Base-by-base conservation (phyloP, 2,797 vertebrate genomes). In the Lagocephalus sceleratus region DNA sequence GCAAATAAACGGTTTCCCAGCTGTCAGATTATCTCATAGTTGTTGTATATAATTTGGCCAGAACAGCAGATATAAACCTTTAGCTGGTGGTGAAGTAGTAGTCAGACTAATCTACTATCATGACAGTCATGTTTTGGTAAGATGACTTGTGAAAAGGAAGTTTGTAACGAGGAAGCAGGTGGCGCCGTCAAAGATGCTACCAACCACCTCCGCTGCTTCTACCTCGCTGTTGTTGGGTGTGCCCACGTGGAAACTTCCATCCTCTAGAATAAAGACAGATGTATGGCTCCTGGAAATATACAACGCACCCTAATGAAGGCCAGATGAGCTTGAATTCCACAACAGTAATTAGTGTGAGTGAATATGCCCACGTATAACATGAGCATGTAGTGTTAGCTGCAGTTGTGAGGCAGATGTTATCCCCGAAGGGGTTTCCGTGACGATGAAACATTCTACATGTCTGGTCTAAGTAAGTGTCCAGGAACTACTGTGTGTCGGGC, bases 291-390 rank as follows among this genome's bases (percentile, higher is more conserved):
- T 79, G 77, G 73, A 85, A 82, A 67, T 19, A 53, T 67, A 75
- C 57, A 19, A 68, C 7, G 5, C 49, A 51, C 45, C 26, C 14
- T 81, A 81, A 89, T 82, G 56, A 66, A 70, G 83, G 65, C 80
- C 88, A 90, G 75, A 86, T 71, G 83, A 79, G 69, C 62, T 65
- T 10, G 25, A 64, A 76, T 79, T 82, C 78, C 73, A 69, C 73
- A 61, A 66, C 73, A 76, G 63, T 78, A 67, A 87, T 84, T 71
- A 82, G 23, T 20, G 74, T 84, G 75, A 82, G 64, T 16, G 39
- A 1, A 17, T 17, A 72, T 69, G 52, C 57, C 47, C 25, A 64
- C 52, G 14, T 60, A 69, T 42, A 68, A 68, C 52, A 59, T 29
- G 49, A n/a, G 39, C 44, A 68, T 73, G 51, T 55, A 55, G 51